These are phyloP conservation scores for Hycleus cichorii DNA, from an alignment of 1,140 invertebrate genomes.

Conservation along the genomic window DNA sequence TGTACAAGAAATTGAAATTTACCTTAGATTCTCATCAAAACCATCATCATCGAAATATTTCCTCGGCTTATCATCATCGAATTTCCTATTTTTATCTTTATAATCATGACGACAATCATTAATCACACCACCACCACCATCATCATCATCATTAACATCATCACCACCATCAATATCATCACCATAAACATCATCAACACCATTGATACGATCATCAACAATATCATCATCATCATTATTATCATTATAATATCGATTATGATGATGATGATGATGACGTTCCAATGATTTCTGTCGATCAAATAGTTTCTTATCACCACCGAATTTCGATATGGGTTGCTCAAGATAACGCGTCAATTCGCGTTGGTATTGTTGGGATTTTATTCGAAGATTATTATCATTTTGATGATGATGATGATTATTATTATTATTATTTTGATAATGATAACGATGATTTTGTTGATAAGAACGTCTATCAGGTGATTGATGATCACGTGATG, in stretches of 20 bases:
- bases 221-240: not conserved
- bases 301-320: conserved; percentile 27
- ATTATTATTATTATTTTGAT: too few species aligned
- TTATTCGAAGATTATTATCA: too few species aligned
- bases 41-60: conserved; percentile 34
- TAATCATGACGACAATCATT: too few species aligned
- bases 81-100: conserved; percentile 5
- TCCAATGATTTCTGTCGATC: conserved; percentile 31
- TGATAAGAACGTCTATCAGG: conserved; percentile 2
- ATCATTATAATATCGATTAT: conserved; percentile 17
- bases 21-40: conserved; percentile 34
- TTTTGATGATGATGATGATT: too few species aligned
- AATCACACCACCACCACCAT: too few species aligned
- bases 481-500: conserved; percentile 15
- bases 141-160: not conserved
- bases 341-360: conserved; percentile 22
- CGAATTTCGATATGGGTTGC: conserved; percentile 27
- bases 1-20: not conserved
- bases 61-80: conserved; percentile 18
- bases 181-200: not conserved
- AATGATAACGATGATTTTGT: too few species aligned
- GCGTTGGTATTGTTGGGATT: conserved; percentile 19
- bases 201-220: too few species aligned
- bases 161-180: not conserved
- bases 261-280: conserved; percentile 8